Conservation (phyloP, 1,140 invertebrate genomes). For the Chionoecetes opilio region DNA sequence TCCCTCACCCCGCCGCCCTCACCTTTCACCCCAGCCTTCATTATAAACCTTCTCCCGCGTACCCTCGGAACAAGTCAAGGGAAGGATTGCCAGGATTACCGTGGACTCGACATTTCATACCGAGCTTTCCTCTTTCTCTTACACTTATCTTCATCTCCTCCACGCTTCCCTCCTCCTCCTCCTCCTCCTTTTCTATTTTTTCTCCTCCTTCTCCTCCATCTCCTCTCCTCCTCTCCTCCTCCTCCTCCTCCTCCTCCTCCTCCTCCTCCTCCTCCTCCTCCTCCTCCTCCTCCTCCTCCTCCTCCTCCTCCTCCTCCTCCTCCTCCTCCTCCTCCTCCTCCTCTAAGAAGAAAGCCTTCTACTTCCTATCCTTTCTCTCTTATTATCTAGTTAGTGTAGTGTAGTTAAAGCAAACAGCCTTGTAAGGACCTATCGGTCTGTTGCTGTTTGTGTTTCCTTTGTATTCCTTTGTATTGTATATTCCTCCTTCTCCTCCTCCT, state of each 20-base stretch:
- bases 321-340: background rate
- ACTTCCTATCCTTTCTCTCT: background rate
- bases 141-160: no score
- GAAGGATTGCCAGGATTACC: no score
- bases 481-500: background rate
- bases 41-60: no score
- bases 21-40: no score
- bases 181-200: background rate
- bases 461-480: background rate
- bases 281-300: background rate
- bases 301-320: background rate
- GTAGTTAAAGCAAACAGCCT: no score
- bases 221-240: background rate
- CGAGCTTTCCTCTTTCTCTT: background rate
- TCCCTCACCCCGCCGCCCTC: no score
- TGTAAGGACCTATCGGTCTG: no score
- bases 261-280: background rate
- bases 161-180: background rate
- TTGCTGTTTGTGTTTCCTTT: no score
- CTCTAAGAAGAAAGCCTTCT: no score
- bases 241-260: background rate
- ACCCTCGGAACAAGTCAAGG: no score
- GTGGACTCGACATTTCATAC: background rate
- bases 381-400: no score
- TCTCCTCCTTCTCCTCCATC: background rate